These are phyloP conservation scores for Mya arenaria DNA, from an alignment of 1,140 invertebrate species.

Conservation along the genomic window DNA sequence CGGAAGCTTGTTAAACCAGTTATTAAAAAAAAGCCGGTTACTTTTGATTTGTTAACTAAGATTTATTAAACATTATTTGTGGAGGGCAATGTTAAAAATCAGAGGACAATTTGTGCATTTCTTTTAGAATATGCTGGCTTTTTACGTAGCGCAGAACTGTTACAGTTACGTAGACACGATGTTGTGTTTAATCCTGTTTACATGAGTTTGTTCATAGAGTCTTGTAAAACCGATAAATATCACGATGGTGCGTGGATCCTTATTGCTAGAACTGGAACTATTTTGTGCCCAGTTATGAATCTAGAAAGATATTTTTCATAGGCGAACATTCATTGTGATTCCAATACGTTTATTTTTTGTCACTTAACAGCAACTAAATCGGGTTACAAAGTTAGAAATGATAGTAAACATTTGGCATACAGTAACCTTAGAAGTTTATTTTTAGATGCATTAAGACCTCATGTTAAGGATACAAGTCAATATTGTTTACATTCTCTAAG, in stretches of 20 bases:
- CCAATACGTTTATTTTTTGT: too few species aligned
- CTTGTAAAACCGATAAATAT: slow-evolving; percentile 18
- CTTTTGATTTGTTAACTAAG: background rate
- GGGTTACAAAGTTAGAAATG: too few species aligned
- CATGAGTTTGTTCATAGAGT: slow-evolving; percentile 5
- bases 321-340: too few species aligned
- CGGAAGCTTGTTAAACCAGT: background rate
- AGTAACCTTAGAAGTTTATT: too few species aligned
- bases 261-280: slow-evolving; percentile 10
- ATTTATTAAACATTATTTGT: slow-evolving; percentile 7
- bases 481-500: too few species aligned
- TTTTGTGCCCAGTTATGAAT: background rate
- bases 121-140: slow-evolving; percentile 28
- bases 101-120: slow-evolving; percentile 41
- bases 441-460: too few species aligned
- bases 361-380: too few species aligned
- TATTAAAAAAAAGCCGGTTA: slow-evolving; percentile 17
- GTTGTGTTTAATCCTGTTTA: background rate
- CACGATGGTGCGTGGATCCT: slow-evolving; percentile 2
- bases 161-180: background rate
- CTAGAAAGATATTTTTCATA: background rate
- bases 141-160: background rate
- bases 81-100: slow-evolving; percentile 6
- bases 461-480: too few species aligned
- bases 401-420: too few species aligned